These are phyloP conservation scores for Crocidura indochinensis DNA, from an alignment of 2,797 vertebrate species.

Conservation along the genomic window DNA sequence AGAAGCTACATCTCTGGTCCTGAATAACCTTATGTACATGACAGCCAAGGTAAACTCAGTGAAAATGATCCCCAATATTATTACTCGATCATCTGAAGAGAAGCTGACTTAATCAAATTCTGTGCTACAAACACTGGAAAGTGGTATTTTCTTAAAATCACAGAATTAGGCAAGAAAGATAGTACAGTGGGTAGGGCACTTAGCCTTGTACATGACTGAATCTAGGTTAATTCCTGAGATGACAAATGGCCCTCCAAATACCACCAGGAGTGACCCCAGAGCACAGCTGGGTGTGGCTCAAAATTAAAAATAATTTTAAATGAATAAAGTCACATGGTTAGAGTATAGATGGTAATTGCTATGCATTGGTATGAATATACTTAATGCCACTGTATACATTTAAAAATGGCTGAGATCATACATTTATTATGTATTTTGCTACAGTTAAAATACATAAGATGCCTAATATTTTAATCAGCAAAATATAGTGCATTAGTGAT, in stretches of 20 bases:
- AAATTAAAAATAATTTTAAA: not conserved
- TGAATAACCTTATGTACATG: constrained; percentile 99
- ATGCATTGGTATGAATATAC: not conserved
- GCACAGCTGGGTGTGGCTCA: not conserved
- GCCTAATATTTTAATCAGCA: not conserved
- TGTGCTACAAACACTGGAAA: not conserved
- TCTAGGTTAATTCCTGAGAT: no score
- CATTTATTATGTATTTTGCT: not conserved
- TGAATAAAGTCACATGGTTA: not conserved
- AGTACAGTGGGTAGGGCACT: no score
- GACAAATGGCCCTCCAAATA: no score
- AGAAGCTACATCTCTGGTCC: constrained; percentile 97
- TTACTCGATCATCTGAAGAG: not conserved
- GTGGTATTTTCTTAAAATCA: not conserved
- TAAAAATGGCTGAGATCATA: not conserved
- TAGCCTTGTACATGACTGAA: no score
- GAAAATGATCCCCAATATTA: fast-evolving
- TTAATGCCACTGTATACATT: not conserved
- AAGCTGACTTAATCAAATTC: not conserved
- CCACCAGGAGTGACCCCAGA: no score
- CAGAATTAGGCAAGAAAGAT: no score
- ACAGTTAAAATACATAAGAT: not conserved
- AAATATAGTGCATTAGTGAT: not conserved
- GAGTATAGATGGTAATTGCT: fast-evolving
- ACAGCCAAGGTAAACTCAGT: constrained; percentile 95